phyloP scores from a whole-genome alignment of 2,888 invertebrate genomes.

The Caenorhabditis sp. region DNA sequence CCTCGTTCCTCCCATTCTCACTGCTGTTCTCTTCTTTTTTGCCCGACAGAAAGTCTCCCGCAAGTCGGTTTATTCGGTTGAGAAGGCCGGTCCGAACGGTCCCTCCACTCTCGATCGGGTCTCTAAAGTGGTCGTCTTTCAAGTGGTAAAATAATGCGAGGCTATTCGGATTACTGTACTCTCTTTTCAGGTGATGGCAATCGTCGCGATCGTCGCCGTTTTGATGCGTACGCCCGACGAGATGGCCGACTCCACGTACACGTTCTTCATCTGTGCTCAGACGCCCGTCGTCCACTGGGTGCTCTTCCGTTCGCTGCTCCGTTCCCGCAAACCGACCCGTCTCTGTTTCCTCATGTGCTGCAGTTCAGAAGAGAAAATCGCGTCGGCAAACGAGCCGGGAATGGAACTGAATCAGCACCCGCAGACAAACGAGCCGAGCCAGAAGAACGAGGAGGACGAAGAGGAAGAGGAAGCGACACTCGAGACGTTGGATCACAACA shows the following conservation, averaged over 20 bases:
- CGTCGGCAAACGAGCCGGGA: constrained; percentile 11
- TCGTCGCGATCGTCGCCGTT: constrained; percentile 1
- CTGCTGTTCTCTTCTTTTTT: constrained; percentile 6
- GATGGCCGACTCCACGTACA: neutral
- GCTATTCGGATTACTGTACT: neutral
- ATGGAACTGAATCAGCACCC: constrained; percentile 13
- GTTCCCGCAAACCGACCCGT: constrained; percentile 17
- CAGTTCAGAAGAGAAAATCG: constrained; percentile 18
- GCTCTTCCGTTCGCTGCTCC: constrained; percentile 27
- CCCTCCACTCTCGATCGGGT: constrained; percentile 20
- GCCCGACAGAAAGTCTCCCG: constrained; percentile 4
- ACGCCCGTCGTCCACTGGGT: constrained; percentile 23
- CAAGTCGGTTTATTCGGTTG: constrained; percentile 2
- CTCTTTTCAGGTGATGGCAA: constrained; percentile 20
- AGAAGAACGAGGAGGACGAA: constrained; percentile 16
- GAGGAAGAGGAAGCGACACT: constrained; percentile 9
- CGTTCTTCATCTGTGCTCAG: constrained; percentile 28
- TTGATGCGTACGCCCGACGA: neutral
- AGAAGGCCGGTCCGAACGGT: constrained; percentile 7
- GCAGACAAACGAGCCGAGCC: constrained; percentile 14
- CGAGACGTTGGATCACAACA: constrained; percentile 49
- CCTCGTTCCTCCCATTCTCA: constrained; percentile 5
- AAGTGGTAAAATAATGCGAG: constrained; percentile 4
- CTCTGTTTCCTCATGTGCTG: constrained; percentile 41
- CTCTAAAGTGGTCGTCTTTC: constrained; percentile 22